These are phyloP conservation scores for Apocrypta bakeri DNA, from an alignment of 1,140 invertebrate species.

Conservation along the genomic window DNA sequence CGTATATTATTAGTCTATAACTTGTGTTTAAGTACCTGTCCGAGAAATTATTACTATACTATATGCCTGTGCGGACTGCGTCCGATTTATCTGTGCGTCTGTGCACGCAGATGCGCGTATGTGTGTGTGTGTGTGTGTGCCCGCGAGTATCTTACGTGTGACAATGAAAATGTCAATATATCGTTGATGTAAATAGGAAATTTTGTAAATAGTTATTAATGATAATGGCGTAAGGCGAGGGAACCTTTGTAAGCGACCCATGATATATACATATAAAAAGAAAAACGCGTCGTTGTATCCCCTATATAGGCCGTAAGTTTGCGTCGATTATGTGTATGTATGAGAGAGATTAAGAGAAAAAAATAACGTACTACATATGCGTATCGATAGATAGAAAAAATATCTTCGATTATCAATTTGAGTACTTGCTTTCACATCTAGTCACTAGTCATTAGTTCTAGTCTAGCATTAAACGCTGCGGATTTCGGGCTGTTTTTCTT, in stretches of 20 bases:
- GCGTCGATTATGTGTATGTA: too few relatives aligned
- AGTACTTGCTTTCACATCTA: slow-evolving; percentile 53
- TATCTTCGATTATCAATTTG: neutral
- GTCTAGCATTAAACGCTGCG: slow-evolving; percentile 44
- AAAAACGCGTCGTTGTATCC: neutral
- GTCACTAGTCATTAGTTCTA: slow-evolving; percentile 53
- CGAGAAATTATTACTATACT: slow-evolving; percentile 14
- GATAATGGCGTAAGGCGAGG: neutral
- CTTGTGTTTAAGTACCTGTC: slow-evolving; percentile 43
- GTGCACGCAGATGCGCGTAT: neutral
- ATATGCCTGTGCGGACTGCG: neutral
- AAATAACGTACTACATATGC: too few relatives aligned
- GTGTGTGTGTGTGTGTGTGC: neutral
- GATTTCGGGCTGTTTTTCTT: slow-evolving; percentile 25
- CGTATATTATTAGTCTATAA: slow-evolving; percentile 12
- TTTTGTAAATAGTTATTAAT: slow-evolving; percentile 37
- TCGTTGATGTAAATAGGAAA: slow-evolving; percentile 40
- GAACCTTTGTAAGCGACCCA: slow-evolving; percentile 26
- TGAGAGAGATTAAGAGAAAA: neutral
- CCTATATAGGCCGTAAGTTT: too few relatives aligned
- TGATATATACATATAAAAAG: neutral
- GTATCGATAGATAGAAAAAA: slow-evolving; percentile 18
- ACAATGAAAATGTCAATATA: slow-evolving; percentile 36
- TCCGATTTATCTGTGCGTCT: neutral
- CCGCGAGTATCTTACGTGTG: neutral